Base-by-base conservation (phyloP, 2,797 vertebrate genomes). In the Malacoctenus gilli region DNA sequence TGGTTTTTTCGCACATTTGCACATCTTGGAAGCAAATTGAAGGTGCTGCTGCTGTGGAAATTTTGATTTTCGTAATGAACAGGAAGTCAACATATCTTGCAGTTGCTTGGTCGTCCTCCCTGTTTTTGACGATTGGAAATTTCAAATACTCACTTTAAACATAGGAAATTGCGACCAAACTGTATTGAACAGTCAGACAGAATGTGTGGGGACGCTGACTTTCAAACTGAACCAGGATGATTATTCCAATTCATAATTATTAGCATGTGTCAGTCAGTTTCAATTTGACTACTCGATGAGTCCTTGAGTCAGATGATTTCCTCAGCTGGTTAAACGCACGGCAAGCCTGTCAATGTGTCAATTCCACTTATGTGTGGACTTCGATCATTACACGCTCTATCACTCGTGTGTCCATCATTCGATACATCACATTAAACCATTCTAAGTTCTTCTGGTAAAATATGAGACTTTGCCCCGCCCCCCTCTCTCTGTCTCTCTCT, bases 261-360 rank as follows among this genome's bases (percentile, higher is more conserved):
- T 67, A 79, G 31, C 52, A 71, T 34, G 42, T 75, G 76, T 74
- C 83, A 84, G 60, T 87, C 73, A 79, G 64, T 83, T 66, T 66
- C 31, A 63, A 71, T 74, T 44, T 63, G 81, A 83, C 65, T 3
- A 43, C 53, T 51, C 58, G 68, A 77, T 50, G 70, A 77, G 58
- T 18, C 75, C 47, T 47, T 36, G 18, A 12, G 55, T 65, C 35
- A 41, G 15, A 54, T 40, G 43, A 59, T 64, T 76, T 84, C 52
- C 68, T 68, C 59, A 30, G 41, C 66, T 54, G 31, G 61, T 77
- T 60, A 28, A 32, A 34, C 65, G 42, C 42, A 48, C 11, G 36
- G 54, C 60, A 57, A 60, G 5, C 16, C 68, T 66, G 59, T 66
- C 73, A 53, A 55, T 46, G 38, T 79, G 74, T 70, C 84, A 78